Conservation (phyloP, 2,797 vertebrate species). For the Syndactyla subalaris region DNA sequence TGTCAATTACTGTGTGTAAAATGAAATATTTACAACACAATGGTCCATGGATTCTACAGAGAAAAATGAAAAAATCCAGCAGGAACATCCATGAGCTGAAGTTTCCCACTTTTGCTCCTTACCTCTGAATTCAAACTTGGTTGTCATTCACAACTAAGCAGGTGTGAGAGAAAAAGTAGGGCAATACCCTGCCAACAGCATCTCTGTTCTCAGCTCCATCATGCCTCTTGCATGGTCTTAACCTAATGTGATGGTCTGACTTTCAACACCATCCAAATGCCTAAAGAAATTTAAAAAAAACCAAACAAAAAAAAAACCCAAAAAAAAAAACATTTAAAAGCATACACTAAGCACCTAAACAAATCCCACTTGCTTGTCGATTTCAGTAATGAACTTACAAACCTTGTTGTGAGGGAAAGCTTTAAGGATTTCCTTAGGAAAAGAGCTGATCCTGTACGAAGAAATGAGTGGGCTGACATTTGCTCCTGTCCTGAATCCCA, state of each 20-base stretch:
- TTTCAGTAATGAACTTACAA: neutral
- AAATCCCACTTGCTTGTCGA: neutral
- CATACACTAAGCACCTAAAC: neutral
- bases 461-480: neutral
- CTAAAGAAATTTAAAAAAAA: neutral
- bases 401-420: neutral
- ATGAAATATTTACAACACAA: neutral
- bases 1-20: neutral
- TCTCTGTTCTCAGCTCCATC: neutral
- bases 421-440: neutral
- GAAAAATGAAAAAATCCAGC: neutral
- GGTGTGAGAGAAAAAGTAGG: neutral
- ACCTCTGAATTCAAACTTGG: neutral
- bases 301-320: no score
- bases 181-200: neutral
- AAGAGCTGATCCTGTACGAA: neutral
- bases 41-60: neutral
- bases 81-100: neutral
- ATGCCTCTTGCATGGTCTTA: neutral
- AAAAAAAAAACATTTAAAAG: neutral
- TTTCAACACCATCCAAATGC: neutral
- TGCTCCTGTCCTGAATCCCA: neutral
- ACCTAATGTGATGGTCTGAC: neutral
- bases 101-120: neutral
- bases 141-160: neutral